phyloP scores from a whole-genome alignment of 1,140 invertebrate species.

The Drosophila nebulosa region DNA sequence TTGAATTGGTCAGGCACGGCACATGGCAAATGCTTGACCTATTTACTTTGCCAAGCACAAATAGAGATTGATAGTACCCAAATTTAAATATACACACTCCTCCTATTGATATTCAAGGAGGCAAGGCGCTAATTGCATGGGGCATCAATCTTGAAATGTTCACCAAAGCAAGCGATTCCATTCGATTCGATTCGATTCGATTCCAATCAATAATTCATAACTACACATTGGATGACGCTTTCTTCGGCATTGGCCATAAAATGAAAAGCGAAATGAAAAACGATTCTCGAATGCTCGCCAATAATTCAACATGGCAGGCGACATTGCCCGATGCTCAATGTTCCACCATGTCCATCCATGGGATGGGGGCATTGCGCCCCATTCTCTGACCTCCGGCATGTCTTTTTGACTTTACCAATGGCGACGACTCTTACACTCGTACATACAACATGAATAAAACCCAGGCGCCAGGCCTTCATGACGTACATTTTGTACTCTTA shows the following conservation, averaged over 20 bases:
- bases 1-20: not conserved
- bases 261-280: conserved; percentile 68
- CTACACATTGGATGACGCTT: conserved; percentile 65
- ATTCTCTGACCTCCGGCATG: conserved; percentile 5
- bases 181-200: not conserved
- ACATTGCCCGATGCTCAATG: not conserved
- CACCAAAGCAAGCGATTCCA: conserved; percentile 33
- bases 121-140: conserved; percentile 8
- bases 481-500: conserved; percentile 47
- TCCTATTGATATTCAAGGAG: not conserved
- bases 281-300: conserved; percentile 34
- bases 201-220: conserved; percentile 75
- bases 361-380: no score
- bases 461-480: conserved; percentile 52
- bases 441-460: conserved; percentile 58
- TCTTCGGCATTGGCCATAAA: conserved; percentile 59
- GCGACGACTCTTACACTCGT: conserved; percentile 27
- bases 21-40: not conserved
- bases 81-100: not conserved
- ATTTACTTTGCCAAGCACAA: not conserved
- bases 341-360: not conserved
- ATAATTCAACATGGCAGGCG: conserved; percentile 43
- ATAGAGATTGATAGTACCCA: not conserved
- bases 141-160: conserved; percentile 3
- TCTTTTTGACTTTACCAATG: conserved; percentile 65